Base-by-base conservation (phyloP, 2,888 invertebrate genomes). In the Chaetogeoica ovagalla region DNA sequence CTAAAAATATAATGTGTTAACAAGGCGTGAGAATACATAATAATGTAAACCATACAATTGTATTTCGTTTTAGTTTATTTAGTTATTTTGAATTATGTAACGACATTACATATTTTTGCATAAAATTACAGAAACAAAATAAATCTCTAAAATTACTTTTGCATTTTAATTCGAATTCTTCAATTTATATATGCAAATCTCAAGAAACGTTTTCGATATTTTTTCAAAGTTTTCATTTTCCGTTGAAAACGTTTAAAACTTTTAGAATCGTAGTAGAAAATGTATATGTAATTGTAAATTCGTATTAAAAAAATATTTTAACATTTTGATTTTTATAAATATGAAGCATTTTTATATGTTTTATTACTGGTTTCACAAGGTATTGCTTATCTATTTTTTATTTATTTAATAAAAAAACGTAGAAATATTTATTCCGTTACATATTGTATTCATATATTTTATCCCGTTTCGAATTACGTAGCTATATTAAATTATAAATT, bases 181-280 rank as follows among this genome's bases (percentile, higher is more conserved):
- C 74, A 57, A 74, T 74, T 74, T 74, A 65, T 57, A 55, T 65
- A 74, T 74, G 74, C 57, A 65, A 74, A 74, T 57, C 30, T 39
- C 39, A 65, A 43, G 4, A 57, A 65, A 55, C 43, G 65, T 39
- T 39, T 65, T 74, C 55, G 30, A 55, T 55, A 57, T 43, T 57
- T 52, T 63, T 65, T 74, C 11, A 23, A 11, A 57, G 17, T 65
- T 55, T 74, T 74, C 19, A 57, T 74, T 23, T 65, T 43, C 13
- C 0, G n/a, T 39, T 57, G 55, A 66, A n/a, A 37, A 57, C 57
- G 8, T 65, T 57, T 19, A 7, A 65, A 74, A 37, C 21, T 65
- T 57, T 8, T 63, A 57, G 6, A 74, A 65, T 62, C 19, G 3
- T 39, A 23, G 57, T 55, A 21, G 23, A 19, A 57, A 21, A 39